Percentiles rank a stretch among this genome's conserved stretches.
Conservation (phyloP, 1,140 invertebrate genomes). For the Galleria mellonella region DNA sequence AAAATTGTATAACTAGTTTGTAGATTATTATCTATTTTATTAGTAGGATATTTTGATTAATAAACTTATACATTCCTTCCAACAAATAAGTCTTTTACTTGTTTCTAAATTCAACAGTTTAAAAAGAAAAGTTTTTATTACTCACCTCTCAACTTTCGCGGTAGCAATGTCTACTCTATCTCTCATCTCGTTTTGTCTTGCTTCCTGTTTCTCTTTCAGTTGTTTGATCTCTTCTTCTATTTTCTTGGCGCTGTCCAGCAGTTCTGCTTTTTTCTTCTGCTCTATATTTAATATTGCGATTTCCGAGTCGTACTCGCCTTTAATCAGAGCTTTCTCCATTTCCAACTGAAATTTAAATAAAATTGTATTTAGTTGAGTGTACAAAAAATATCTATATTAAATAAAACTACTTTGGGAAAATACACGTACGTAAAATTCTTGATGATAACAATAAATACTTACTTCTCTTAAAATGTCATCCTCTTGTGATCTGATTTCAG, state of each 20-base stretch:
- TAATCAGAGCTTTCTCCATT: conserved; percentile 87
- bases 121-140: not conserved
- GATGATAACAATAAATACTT: conserved; percentile 14
- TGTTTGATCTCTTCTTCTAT: conserved; percentile 73
- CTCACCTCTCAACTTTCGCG: conserved; percentile 62
- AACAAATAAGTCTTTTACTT: too few relatives aligned
- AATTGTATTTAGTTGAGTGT: too few relatives aligned
- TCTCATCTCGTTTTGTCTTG: conserved; percentile 76
- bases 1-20: too few relatives aligned
- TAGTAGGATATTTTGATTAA: too few relatives aligned
- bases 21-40: too few relatives aligned
- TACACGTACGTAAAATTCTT: not conserved
- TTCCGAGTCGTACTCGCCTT: conserved; percentile 87
- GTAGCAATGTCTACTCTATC: conserved; percentile 76
- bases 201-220: conserved; percentile 71
- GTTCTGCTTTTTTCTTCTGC: conserved; percentile 79
- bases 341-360: conserved; percentile 79
- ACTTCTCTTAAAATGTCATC: conserved; percentile 90
- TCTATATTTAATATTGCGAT: conserved; percentile 84
- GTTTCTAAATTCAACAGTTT: not conserved
- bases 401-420: too few relatives aligned
- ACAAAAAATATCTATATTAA: too few relatives aligned
- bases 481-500: conserved; percentile 87
- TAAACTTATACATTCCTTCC: too few relatives aligned
- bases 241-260: conserved; percentile 74